phyloP scores from a whole-genome alignment of 2,888 invertebrate species.

The Drosophila picticornis region DNA sequence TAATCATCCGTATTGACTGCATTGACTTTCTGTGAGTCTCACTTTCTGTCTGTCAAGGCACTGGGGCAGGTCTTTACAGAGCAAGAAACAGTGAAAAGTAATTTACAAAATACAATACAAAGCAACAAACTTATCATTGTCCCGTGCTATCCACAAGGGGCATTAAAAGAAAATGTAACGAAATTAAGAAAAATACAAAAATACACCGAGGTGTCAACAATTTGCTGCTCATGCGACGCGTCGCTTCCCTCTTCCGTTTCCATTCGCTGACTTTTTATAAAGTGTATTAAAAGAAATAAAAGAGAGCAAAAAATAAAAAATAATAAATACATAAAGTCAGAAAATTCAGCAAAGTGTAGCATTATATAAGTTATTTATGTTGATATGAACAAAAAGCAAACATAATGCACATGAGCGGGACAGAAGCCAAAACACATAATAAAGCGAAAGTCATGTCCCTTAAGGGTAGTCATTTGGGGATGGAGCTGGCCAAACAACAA shows the following conservation, averaged over 20 bases:
- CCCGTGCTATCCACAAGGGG: slow-evolving; percentile 45
- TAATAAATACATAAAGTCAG: slow-evolving; percentile 44
- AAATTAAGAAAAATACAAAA: slow-evolving; percentile 47
- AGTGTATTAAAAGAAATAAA: slow-evolving; percentile 58
- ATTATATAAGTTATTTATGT: slow-evolving; percentile 76
- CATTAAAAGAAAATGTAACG: slow-evolving; percentile 51
- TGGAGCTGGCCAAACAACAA: slow-evolving; percentile 15
- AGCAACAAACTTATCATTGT: slow-evolving; percentile 51
- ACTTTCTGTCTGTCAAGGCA: slow-evolving; percentile 27
- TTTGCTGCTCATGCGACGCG: slow-evolving; percentile 50
- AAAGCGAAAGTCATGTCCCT: slow-evolving; percentile 78
- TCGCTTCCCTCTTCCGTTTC: slow-evolving; percentile 4
- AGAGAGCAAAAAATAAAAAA: slow-evolving; percentile 18
- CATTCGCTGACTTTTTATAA: slow-evolving; percentile 21
- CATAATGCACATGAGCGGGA: slow-evolving; percentile 65
- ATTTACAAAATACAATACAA: slow-evolving; percentile 55
- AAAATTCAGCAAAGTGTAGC: slow-evolving; percentile 61
- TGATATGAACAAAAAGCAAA: slow-evolving; percentile 71
- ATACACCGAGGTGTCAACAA: slow-evolving; percentile 58
- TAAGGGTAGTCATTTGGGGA: slow-evolving; percentile 53
- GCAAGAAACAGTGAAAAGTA: slow-evolving; percentile 51
- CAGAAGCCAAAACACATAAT: slow-evolving; percentile 60
- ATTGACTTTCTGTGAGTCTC: slow-evolving; percentile 5
- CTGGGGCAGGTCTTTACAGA: slow-evolving; percentile 44
- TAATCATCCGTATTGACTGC: slow-evolving; percentile 31